These are phyloP conservation scores for Neuroterus valhalla DNA, from an alignment of 1,140 invertebrate genomes.

Conservation along the genomic window DNA sequence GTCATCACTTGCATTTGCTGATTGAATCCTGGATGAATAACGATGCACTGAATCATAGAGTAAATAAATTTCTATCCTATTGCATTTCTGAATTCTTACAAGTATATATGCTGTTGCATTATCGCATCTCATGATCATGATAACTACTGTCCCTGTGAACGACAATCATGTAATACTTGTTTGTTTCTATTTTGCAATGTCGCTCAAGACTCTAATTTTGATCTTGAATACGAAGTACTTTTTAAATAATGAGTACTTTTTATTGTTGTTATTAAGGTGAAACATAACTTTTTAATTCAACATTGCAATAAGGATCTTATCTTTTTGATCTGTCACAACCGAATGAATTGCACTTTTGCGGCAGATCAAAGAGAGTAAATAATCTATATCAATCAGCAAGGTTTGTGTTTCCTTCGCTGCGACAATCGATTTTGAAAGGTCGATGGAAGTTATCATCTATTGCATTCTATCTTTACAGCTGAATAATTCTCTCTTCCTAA, in stretches of 20 bases:
- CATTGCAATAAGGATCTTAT: too few relatives aligned
- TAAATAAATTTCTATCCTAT: neutral
- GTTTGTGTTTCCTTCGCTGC: neutral
- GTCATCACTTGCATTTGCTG: neutral
- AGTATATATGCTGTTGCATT: neutral
- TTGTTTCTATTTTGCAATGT: neutral
- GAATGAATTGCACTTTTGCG: neutral
- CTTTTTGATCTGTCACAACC: neutral
- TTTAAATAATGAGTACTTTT: neutral
- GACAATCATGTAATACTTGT: slow-evolving; percentile 3
- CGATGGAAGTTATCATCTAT: neutral
- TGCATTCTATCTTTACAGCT: neutral
- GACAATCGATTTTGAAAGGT: slow-evolving; percentile 1
- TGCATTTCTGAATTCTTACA: neutral
- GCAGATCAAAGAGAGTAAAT: neutral
- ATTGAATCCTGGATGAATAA: neutral
- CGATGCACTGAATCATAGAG: neutral
- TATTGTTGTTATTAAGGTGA: neutral
- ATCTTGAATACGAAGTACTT: neutral
- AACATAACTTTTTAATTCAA: neutral
- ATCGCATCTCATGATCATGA: neutral
- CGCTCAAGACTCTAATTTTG: neutral
- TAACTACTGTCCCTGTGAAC: neutral
- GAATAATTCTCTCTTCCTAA: neutral
- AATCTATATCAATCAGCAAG: neutral